Evolutionary conservation across 2,113 vertebrate genomes (phyloP).

Genomic region (Zosterops hypoxanthus): DNA sequence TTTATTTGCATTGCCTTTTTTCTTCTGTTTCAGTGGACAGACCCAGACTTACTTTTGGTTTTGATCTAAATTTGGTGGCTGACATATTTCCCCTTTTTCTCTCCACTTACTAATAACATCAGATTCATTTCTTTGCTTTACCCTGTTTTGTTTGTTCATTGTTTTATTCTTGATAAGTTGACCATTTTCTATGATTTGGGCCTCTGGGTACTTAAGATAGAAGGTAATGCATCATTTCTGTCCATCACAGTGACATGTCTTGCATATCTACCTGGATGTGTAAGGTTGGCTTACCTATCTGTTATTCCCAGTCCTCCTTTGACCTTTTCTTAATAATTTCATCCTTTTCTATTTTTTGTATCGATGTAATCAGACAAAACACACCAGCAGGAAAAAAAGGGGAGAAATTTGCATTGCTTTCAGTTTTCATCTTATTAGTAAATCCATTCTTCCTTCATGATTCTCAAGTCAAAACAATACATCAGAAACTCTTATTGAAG

Average conservation of each 20-base stretch:
- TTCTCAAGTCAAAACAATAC: not conserved
- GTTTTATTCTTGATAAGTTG: not conserved
- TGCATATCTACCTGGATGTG: not conserved
- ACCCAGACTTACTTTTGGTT: not conserved
- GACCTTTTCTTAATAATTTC: not conserved
- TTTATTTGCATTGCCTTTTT: not conserved
- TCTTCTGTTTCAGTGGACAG: not conserved
- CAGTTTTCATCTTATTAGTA: not conserved
- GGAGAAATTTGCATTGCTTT: not conserved
- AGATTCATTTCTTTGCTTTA: not conserved
- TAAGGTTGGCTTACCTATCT: not conserved
- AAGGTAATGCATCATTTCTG: not conserved
- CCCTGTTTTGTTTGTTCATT: not conserved
- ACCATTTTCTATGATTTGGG: not conserved
- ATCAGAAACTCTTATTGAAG: not conserved
- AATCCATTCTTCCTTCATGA: not conserved
- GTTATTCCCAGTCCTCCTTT: not conserved
- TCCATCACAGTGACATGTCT: not conserved
- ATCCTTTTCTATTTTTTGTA: not conserved
- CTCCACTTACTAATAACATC: not conserved
- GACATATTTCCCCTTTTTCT: not conserved
- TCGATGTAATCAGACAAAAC: not conserved
- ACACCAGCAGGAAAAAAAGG: not conserved
- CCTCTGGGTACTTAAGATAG: not conserved
- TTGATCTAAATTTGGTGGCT: not conserved